Base-by-base conservation (phyloP, 2,888 invertebrate genomes). In the Leptothorax acervorum region DNA sequence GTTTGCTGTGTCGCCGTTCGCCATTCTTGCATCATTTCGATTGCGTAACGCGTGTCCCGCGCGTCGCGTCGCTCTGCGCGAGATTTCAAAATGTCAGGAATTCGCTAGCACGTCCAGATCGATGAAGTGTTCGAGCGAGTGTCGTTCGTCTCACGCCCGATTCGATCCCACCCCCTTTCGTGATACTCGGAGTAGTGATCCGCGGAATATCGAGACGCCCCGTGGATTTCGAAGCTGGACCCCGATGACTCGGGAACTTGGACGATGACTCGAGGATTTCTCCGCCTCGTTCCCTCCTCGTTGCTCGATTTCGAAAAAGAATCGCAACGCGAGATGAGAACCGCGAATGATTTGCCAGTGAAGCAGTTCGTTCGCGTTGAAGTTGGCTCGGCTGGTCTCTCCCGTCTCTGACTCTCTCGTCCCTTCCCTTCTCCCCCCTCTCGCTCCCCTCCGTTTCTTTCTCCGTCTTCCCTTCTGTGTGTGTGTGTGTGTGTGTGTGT, bases 351-450 rank as follows among this genome's bases (percentile, higher is more conserved):
- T 94, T 93, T 93, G 93, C 93, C 92, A 92, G 93, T 92, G 93
- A 93, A 93, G 93, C 93, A 92, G 93, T 92, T 93, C 92, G 92
- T 92, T 93, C 88, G 93, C 92, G 93, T 93, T 91, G 93, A 92
- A 93, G 93, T 94, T 93, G 93, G 92, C 92, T 92, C 91, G 90
- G 87, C 89, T 87, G 91, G 91, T 91, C 92, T 91, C 91, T 91
- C 90, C 86, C 85, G 83, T 88, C 85, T 88, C 76, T 85, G 79
- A 76, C 55, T 53, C 60, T 62, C 60, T 84, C 73, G 39, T 23
- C 31, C 55, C 63, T 82, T 81, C 55, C 28, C n/a, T 39, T 62
- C 73, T 71, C 9, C 15, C 62, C 28, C 12, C n/a, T 63, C 68
- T 57, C 15, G 48, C 31, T 53, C 63, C 62, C 48, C 73, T 74